Base-by-base conservation (phyloP, 2,888 invertebrate species). In the Lobophora halterata region DNA sequence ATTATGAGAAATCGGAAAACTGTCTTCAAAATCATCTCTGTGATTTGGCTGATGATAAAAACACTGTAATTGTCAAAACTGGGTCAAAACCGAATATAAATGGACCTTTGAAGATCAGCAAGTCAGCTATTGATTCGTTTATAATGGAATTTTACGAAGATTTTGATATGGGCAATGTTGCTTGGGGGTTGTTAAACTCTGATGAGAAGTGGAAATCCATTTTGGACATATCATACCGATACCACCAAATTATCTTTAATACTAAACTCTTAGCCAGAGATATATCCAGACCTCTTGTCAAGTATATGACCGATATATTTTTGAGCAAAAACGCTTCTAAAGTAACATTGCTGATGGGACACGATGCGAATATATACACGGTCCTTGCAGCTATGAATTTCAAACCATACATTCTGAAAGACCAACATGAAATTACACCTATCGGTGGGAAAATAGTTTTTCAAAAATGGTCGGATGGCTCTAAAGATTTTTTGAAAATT, bases 141-240 rank as follows among this genome's bases (percentile, higher is more conserved):
- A 52, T 79, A 3, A 86, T 85, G 85, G 71, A 79, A 27, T 75
- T 78, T 42, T 86, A 82, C 50, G 69, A 81, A 57, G 85, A 80
- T 0, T 67, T 82, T n/a, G 47, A 71, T 0, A 13, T 39, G 0
- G 36, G 61, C 0, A 41, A 76, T n/a, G 78, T 85, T 3, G 86
- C 80, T 1, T 87, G 86, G 86, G 85, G 82, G 1, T 41, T 53
- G 3, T 36, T 85, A 6, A 36, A 44, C 1, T 54, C 55, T 3
- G 24, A 24, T 1, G 43, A 57, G 0, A 46, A 68, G 2, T 86
- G 85, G 85, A 18, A 60, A 2, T 42, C 48, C 0, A 54, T 85
- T 5, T 58, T 79, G 51, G 46, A 60, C 2, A 35, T 85, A n/a
- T 70, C 58, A 2, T 58, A 52, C 37, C 65, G 61, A 0, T 86